Percentiles rank a stretch among this genome's conserved stretches.
These are phyloP conservation scores for Thalassarche chlororhynchos DNA, from an alignment of 2,113 vertebrate genomes.

Conservation along the genomic window DNA sequence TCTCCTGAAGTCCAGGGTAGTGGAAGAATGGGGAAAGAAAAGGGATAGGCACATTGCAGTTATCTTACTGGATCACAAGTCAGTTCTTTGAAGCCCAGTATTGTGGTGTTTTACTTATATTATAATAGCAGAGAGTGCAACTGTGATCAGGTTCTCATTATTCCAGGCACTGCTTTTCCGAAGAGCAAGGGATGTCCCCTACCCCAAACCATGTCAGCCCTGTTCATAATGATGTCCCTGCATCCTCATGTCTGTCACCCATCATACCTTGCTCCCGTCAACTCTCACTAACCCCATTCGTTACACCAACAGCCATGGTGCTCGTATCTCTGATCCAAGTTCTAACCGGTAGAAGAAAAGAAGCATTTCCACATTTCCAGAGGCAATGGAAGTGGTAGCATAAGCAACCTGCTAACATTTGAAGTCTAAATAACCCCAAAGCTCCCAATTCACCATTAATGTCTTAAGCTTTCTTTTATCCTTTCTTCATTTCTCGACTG, in stretches of 20 bases:
- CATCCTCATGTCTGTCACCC: background rate
- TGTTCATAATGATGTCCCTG: background rate
- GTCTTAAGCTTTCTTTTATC: background rate
- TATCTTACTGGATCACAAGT: background rate
- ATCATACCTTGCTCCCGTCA: background rate
- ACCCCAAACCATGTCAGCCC: background rate
- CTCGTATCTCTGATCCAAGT: background rate
- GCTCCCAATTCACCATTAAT: background rate
- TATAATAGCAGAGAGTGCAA: background rate
- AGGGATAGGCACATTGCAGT: background rate
- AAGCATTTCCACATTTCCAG: background rate
- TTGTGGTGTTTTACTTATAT: background rate
- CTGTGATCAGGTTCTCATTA: background rate
- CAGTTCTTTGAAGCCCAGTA: background rate
- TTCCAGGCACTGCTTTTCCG: background rate
- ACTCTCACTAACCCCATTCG: background rate
- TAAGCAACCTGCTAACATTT: background rate
- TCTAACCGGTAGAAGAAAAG: background rate
- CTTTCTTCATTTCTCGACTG: background rate
- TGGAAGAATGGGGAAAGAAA: background rate
- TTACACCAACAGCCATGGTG: background rate
- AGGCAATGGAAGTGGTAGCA: background rate
- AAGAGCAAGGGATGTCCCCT: background rate
- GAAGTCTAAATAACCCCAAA: background rate
- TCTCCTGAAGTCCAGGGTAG: too few species aligned